Base-by-base conservation (phyloP, 2,888 invertebrate species). In the Entomobrya multifasciata region DNA sequence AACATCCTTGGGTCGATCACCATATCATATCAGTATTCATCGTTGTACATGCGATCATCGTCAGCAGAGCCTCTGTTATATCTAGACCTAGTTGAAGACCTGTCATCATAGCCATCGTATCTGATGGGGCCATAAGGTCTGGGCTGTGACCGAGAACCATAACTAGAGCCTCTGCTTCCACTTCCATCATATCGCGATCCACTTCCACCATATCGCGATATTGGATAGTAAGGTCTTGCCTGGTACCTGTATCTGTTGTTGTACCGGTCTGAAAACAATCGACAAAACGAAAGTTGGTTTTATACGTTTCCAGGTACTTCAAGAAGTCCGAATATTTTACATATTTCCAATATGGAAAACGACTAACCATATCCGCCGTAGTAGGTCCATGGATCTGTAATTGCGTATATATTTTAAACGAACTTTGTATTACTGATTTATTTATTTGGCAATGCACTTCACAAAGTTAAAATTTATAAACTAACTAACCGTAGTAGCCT, bases 331-430 rank as follows among this genome's bases (percentile, higher is more conserved):
- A n/a, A n/a, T n/a, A n/a, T n/a, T n/a, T n/a, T n/a, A n/a, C n/a
- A n/a, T n/a, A n/a, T n/a, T n/a, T n/a, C n/a, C n/a, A n/a, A n/a
- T n/a, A n/a, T n/a, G n/a, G n/a, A n/a, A n/a, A 2, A 20, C 2
- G 8, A 27, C n/a, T 55, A 36, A 82, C 82, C 82, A 15, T 82
- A 82, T n/a, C 82, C 82, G 36, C 82, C 82, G 25, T 82, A 82
- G 17, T 65, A 82, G 1, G 82, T 82, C 82, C 82, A 82, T 1
- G 82, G 74, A 60, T 82, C 82, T 82, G 41, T 3, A 47, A 79
- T 36, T 67, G 15, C 36, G 44, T 2, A 62, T 8, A 62, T 36
- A 57, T 57, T 74, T 27, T 10, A 10, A 11, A 44, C 11, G 44
- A 44, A 44, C 44, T 52, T 52, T n/a, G n/a, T 52, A n/a, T 13